These are phyloP conservation scores for Gymnocephalus cernua DNA, from an alignment of 2,113 vertebrate species.

Conservation along the genomic window DNA sequence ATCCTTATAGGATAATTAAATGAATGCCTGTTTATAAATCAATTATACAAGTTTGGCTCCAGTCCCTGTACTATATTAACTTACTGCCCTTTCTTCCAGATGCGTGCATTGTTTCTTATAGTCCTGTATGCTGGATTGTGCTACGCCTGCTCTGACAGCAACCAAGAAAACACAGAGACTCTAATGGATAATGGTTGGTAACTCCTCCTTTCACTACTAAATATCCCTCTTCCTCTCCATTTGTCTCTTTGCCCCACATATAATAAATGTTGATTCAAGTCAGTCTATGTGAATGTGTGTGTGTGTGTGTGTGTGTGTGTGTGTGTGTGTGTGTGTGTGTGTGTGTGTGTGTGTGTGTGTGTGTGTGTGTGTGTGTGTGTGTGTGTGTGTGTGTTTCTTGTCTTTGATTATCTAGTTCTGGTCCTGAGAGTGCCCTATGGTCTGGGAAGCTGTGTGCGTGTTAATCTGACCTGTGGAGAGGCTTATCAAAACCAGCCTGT, in stretches of 20 bases:
- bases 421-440: slow-evolving; percentile 55
- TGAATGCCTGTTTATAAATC: background rate
- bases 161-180: slow-evolving; percentile 10
- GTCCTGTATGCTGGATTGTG: slow-evolving; percentile 50
- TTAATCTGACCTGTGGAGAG: slow-evolving; percentile 77
- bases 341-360: background rate
- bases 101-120: slow-evolving; percentile 58
- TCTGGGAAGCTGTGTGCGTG: background rate
- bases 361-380: background rate
- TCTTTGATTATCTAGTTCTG: slow-evolving; percentile 65
- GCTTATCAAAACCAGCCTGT: slow-evolving; percentile 57
- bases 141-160: slow-evolving; percentile 3
- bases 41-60: background rate
- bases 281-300: slow-evolving; percentile 1
- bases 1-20: background rate
- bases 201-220: background rate
- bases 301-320: background rate
- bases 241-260: background rate
- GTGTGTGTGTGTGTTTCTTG: background rate
- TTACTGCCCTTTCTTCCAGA: slow-evolving; percentile 62
- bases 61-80: background rate
- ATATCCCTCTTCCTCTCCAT: background rate
- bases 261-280: background rate
- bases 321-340: background rate
- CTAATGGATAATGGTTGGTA: slow-evolving; percentile 80